These are phyloP conservation scores for Chydorus sphaericus DNA, from an alignment of 2,888 invertebrate genomes.

Conservation along the genomic window DNA sequence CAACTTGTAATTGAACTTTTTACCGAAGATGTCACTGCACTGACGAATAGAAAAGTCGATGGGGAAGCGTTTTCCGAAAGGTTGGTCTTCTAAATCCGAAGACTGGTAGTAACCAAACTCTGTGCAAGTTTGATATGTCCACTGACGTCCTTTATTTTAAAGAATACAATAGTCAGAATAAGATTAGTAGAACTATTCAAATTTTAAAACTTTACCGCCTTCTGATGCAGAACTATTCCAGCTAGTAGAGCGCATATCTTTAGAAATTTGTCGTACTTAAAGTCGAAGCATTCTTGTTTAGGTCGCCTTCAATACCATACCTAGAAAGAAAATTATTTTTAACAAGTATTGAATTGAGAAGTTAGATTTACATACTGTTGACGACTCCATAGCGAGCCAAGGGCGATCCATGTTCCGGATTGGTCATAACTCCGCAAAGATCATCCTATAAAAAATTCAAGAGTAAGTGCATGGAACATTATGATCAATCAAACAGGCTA, in stretches of 20 bases:
- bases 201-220: constrained; percentile 35
- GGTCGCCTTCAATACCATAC: not conserved
- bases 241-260: constrained; percentile 44
- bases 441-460: too few species aligned
- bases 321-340: too few species aligned
- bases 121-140: constrained; percentile 90
- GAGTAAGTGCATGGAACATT: too few species aligned
- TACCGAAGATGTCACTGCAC: constrained; percentile 68
- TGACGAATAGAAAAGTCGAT: constrained; percentile 62
- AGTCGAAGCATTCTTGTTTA: constrained; percentile 66
- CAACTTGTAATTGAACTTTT: constrained; percentile 45
- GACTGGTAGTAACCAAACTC: constrained; percentile 94
- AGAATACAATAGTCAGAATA: constrained; percentile 19
- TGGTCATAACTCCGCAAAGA: constrained; percentile 58
- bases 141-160: constrained; percentile 51
- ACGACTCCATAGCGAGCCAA: constrained; percentile 56
- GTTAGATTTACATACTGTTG: constrained; percentile 49
- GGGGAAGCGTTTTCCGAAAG: constrained; percentile 60
- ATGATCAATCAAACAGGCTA: too few species aligned
- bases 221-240: constrained; percentile 39
- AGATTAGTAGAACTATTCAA: not conserved
- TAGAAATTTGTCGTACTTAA: constrained; percentile 63
- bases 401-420: constrained; percentile 41
- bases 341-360: too few species aligned
- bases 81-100: constrained; percentile 46